Base-by-base conservation (phyloP, 92 coral and sea anemone species). In the Phymanthus crucifer region DNA sequence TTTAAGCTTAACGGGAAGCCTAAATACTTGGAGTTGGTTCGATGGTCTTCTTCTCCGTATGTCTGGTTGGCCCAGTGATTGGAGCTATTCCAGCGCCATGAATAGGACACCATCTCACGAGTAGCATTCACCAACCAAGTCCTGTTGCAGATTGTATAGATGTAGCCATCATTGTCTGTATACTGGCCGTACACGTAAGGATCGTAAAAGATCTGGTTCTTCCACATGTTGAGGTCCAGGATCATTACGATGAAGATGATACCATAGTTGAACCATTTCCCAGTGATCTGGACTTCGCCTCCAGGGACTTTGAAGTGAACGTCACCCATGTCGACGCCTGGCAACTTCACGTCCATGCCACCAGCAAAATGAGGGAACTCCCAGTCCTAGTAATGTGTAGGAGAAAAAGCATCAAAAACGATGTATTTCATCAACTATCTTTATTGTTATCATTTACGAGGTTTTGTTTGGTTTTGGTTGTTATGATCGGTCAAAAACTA, bases 231-330 rank as follows among this genome's bases (percentile, higher is more conserved):
- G 16, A 93, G 73, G 75, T 93, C 97, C 3, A 93, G 92, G 35
- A 93, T 93, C 97, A 93, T 93, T 18, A 93, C 97, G 38, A 93
- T 90, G 68, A 93, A 90, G 50, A 93, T 93, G 66, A 93, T 93
- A 9, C 97, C 97, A 64, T 93, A 93, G 87, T 92, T 92, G 84
- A 92, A 92, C 97, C 97, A 92, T 66, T 92, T 92, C 48, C 97
- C 94, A 3, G 94, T 81, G 69, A 92, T 92, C 35, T 84, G 88
- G 12, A 92, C 85, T 56, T 92, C 94, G 23, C 97, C 97, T 18
- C 97, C 94, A 13, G 97, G 97, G 2, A 87, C 17, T 16, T 73
- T 87, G 74, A 92, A 87, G 33, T 71, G 87, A 66, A 89, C 78
- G 74, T 90, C 87, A 13, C 90, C 94, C 5, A 91, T 92, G 71